Percentiles rank a stretch among this genome's conserved stretches.
Evolutionary conservation across 2,797 vertebrate species (phyloP).

Genomic region (Rachycentron canadum): DNA sequence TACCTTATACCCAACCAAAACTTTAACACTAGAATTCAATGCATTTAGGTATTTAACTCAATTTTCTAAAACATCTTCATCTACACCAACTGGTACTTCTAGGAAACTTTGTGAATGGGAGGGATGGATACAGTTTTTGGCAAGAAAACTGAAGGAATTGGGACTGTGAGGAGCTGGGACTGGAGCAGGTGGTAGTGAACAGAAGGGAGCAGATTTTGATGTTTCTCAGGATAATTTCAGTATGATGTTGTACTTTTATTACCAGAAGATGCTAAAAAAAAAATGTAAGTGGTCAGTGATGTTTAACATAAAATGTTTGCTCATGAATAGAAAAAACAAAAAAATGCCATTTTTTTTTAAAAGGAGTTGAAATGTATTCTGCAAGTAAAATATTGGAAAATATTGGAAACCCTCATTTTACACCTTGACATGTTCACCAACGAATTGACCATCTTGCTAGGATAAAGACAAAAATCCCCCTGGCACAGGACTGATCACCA

Average conservation of each 20-base stretch:
- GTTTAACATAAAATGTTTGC: background rate
- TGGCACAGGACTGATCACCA: background rate
- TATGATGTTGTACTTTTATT: background rate
- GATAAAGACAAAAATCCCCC: background rate
- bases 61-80: background rate
- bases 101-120: background rate
- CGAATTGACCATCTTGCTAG: too few species aligned
- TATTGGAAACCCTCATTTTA: too few species aligned
- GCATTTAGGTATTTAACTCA: background rate
- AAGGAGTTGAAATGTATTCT: too few species aligned
- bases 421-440: too few species aligned
- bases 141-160: background rate
- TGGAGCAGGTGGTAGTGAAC: slow-evolving; percentile 20
- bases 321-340: background rate
- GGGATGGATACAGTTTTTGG: background rate
- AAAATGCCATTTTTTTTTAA: background rate
- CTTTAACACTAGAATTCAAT: background rate
- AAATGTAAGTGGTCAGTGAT: background rate
- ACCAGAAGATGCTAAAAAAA: slow-evolving; percentile 3
- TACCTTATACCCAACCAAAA: background rate
- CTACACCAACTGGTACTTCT: background rate
- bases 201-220: slow-evolving; percentile 15
- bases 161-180: background rate
- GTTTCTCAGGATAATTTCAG: slow-evolving; percentile 20
- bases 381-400: too few species aligned